These are phyloP conservation scores for Aelia acuminata DNA, from an alignment of 2,888 invertebrate species.

Conservation along the genomic window DNA sequence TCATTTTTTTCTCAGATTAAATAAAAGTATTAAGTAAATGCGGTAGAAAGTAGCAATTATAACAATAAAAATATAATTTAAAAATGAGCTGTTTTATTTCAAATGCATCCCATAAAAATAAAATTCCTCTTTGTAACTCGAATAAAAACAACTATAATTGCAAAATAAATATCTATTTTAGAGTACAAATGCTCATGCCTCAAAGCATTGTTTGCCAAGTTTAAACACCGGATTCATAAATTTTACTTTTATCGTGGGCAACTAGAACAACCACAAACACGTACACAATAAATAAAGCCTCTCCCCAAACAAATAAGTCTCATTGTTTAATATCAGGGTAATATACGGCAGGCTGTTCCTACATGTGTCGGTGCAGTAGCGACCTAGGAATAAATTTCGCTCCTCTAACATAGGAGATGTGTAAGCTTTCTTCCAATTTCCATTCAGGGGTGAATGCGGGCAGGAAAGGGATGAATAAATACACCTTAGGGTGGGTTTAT, in stretches of 20 bases:
- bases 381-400: slow-evolving; percentile 24
- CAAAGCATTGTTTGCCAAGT: not conserved
- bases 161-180: not conserved
- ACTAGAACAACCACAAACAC: not conserved
- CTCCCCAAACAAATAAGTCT: slow-evolving; percentile 30
- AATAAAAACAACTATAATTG: not conserved
- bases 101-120: too few species aligned
- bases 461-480: not conserved
- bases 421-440: slow-evolving; percentile 20
- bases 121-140: not conserved
- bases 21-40: too few species aligned
- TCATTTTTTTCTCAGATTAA: too few species aligned
- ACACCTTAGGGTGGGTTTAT: not conserved
- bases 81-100: too few species aligned
- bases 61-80: too few species aligned
- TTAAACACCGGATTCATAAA: slow-evolving; percentile 13
- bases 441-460: not conserved
- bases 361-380: not conserved
- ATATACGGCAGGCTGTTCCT: not conserved
- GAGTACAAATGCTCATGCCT: not conserved
- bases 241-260: slow-evolving; percentile 19
- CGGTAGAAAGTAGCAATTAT: too few species aligned
- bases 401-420: not conserved
- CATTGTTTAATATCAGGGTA: slow-evolving; percentile 30
- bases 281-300: slow-evolving; percentile 30